Evolutionary conservation across 2,797 vertebrate species (phyloP).

Genomic region (Gobio occitaniae): DNA sequence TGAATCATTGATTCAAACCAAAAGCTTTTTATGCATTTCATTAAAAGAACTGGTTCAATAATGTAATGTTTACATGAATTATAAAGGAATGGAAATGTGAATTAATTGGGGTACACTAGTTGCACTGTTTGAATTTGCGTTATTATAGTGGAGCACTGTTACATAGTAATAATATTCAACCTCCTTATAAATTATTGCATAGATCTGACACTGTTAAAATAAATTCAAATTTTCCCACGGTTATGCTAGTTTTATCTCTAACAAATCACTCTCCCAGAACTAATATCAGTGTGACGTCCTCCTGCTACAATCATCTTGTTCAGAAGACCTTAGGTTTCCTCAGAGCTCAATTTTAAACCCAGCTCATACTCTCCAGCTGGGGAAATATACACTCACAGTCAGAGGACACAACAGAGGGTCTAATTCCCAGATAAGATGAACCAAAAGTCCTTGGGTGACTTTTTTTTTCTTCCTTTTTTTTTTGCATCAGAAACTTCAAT

Average conservation of each 20-base stretch:
- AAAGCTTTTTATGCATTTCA: neutral
- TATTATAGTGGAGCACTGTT: neutral
- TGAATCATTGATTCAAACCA: neutral
- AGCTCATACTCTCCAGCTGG: constrained; percentile 38
- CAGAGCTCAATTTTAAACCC: constrained; percentile 43
- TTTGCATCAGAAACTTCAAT: constrained; percentile 16
- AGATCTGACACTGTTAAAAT: neutral
- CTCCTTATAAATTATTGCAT: neutral
- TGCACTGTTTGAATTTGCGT: neutral
- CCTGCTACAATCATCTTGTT: constrained; percentile 37
- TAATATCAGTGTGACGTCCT: constrained; percentile 11
- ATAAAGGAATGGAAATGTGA: neutral
- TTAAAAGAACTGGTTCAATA: neutral
- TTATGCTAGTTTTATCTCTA: neutral
- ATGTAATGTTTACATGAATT: neutral
- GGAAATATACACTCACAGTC: constrained; percentile 50
- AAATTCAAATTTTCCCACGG: neutral
- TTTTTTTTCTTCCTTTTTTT: neutral
- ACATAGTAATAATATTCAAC: neutral
- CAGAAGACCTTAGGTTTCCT: constrained; percentile 26
- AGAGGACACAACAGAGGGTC: constrained; percentile 35
- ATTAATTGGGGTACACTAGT: neutral
- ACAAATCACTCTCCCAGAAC: constrained; percentile 10
- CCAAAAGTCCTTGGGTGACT: constrained; percentile 43
- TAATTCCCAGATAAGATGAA: constrained; percentile 52